Evolutionary conservation across 2,888 invertebrate genomes (phyloP).

Genomic region (Rugalucina vietnamica): DNA sequence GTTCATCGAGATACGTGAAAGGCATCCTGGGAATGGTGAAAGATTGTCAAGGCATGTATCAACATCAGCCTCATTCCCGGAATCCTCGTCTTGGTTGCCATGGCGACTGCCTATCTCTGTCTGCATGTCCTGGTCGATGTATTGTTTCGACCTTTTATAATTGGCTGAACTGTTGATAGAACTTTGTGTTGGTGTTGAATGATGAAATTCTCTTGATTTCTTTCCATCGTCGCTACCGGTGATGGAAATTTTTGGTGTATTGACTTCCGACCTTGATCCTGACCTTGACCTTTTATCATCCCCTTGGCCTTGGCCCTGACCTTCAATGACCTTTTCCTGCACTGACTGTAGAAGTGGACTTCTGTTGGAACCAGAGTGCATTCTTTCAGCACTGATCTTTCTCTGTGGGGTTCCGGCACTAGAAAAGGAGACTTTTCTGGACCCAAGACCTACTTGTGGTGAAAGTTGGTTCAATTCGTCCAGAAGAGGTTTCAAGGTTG

Average conservation of each 20-base stretch:
- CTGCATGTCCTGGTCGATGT: constrained; percentile 61
- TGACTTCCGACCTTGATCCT: constrained; percentile 18
- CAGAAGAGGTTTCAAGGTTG: constrained; percentile 70
- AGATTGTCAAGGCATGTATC: constrained; percentile 71
- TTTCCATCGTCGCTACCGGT: background rate
- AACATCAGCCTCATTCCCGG: constrained; percentile 72
- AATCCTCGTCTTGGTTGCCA: constrained; percentile 61
- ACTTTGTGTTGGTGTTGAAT: constrained; percentile 45
- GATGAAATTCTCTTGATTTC: constrained; percentile 22
- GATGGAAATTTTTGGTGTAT: background rate
- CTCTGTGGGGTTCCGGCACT: constrained; percentile 40
- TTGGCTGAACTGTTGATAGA: constrained; percentile 29
- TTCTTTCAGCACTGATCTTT: constrained; percentile 30
- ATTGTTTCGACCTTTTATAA: constrained; percentile 22
- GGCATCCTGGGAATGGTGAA: constrained; percentile 61
- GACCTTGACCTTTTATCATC: constrained; percentile 17
- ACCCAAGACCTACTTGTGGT: constrained; percentile 36
- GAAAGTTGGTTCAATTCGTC: constrained; percentile 52
- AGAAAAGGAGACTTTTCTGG: constrained; percentile 62
- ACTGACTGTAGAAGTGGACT: constrained; percentile 52
- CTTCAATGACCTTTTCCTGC: constrained; percentile 14
- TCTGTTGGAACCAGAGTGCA: constrained; percentile 35
- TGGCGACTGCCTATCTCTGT: constrained; percentile 72
- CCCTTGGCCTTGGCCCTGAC: constrained; percentile 18
- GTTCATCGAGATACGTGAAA: constrained; percentile 65